Conservation (phyloP, 2,888 invertebrate species). For the Drosophila koepferae region DNA sequence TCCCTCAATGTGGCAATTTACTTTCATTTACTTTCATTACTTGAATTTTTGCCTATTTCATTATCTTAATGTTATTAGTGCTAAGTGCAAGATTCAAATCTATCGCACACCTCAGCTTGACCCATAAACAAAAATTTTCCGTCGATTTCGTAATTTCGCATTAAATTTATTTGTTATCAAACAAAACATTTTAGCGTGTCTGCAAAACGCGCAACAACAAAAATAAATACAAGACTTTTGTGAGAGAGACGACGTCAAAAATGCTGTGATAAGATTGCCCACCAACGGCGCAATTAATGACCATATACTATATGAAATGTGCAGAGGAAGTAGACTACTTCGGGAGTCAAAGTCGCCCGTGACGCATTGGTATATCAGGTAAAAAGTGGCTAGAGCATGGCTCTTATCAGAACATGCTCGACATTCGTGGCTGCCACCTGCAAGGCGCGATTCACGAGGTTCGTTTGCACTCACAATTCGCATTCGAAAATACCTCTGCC, state of each 20-base stretch:
- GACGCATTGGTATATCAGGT: slow-evolving; percentile 37
- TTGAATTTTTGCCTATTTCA: background rate
- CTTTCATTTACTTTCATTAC: too few relatives aligned
- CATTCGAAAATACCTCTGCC: slow-evolving; percentile 26
- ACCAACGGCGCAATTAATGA: slow-evolving; percentile 37
- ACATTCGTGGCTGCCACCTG: slow-evolving; percentile 7
- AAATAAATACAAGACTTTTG: background rate
- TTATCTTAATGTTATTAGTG: background rate
- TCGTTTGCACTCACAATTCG: slow-evolving; percentile 14
- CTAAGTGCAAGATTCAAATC: background rate
- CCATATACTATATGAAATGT: background rate
- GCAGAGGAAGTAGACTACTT: background rate
- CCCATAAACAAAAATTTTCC: slow-evolving; percentile 72
- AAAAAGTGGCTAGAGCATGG: background rate
- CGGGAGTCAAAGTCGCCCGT: slow-evolving; percentile 40
- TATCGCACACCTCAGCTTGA: slow-evolving; percentile 37
- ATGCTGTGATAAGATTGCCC: slow-evolving; percentile 47
- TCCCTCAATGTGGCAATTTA: too few relatives aligned
- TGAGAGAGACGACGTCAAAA: slow-evolving; percentile 4
- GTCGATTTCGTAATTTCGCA: slow-evolving; percentile 59
- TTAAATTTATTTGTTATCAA: slow-evolving; percentile 31
- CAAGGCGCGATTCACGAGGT: slow-evolving; percentile 9
- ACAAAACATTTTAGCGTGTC: slow-evolving; percentile 21
- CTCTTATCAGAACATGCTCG: slow-evolving; percentile 9
- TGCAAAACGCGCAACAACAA: slow-evolving; percentile 17